These are phyloP conservation scores for Panurus biarmicus DNA, from an alignment of 2,113 vertebrate genomes.

Conservation along the genomic window DNA sequence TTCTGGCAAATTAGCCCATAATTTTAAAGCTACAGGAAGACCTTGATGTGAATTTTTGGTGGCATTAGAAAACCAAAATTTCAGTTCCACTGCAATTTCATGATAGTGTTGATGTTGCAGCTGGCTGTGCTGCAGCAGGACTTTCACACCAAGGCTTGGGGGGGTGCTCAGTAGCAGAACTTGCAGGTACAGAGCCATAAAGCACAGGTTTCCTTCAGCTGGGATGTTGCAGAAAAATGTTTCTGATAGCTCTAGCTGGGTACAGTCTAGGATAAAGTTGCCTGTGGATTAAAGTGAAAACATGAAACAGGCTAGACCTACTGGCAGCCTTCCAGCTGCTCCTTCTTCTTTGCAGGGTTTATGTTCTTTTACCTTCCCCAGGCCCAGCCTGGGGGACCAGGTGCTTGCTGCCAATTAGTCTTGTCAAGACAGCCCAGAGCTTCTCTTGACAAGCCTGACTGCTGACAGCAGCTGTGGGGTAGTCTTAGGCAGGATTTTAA, in stretches of 20 bases:
- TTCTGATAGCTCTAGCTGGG: neutral
- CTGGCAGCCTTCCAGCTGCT: constrained; percentile 26
- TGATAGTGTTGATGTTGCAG: neutral
- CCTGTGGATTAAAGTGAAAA: neutral
- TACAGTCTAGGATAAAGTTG: neutral
- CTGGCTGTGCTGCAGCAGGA: neutral
- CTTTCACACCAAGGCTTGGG: neutral
- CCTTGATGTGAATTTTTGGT: neutral
- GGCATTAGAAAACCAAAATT: neutral
- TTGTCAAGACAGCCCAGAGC: constrained; percentile 36
- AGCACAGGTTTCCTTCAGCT: neutral
- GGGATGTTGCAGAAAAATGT: neutral
- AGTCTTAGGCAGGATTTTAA: constrained; percentile 34
- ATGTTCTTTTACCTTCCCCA: constrained; percentile 27
- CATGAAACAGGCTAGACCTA: neutral
- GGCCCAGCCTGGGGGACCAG: neutral
- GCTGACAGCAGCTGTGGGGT: constrained; percentile 51
- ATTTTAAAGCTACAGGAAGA: neutral
- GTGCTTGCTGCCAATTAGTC: constrained; percentile 60
- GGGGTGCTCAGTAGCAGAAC: neutral
- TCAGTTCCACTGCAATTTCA: neutral
- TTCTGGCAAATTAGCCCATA: neutral
- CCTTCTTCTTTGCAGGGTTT: constrained; percentile 11
- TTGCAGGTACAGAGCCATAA: neutral
- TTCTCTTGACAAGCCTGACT: constrained; percentile 51